Base-by-base conservation (phyloP, 2,797 vertebrate species). In the Anguilla megastoma region DNA sequence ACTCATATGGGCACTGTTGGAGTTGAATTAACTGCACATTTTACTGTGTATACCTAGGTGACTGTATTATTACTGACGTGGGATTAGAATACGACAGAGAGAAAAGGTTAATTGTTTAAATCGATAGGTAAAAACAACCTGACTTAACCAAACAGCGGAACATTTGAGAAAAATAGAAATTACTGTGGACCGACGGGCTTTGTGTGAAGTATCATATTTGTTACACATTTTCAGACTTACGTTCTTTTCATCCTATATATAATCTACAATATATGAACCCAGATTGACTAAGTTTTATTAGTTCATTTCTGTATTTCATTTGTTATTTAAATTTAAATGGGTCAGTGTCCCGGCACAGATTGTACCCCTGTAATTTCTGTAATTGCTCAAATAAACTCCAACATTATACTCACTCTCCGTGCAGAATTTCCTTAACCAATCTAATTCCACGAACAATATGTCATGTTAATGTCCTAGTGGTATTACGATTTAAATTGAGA, bases 341-440 rank as follows among this genome's bases (percentile, higher is more conserved):
- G 84, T 87, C 80, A 21, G 33, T 85, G 80, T 88, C 63, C 82
- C 88, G 93, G 92, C 93, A 91, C 94, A 90, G 84, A 84, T 87
- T 63, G 83, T 91, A 87, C 90, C 83, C 69, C 87, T 92, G 91
- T 91, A 89, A 90, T 90, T 91, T 91, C 88, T 92, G 76, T 87
- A 93, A 89, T 95, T 96, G 96, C 95, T 95, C 96, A 95, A 92
- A 96, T 95, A 96, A 96, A 95, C 86, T 82, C 30, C 84, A 80
- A 91, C 89, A 91, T 84, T 90, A 90, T 87, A 92, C 52, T 58
- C 16, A 36, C 1, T 30, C 21, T 58, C 52, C 0, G 24, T 33
- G n/a, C 9, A n/a, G 14, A 27, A 27, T 52, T 8, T 14, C 8
- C 45, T 84, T 8, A 24, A n/a, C 18, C 83, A 14, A 56, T 9